phyloP scores from a whole-genome alignment of 2,797 vertebrate species.

The Neostethus bicornis region DNA sequence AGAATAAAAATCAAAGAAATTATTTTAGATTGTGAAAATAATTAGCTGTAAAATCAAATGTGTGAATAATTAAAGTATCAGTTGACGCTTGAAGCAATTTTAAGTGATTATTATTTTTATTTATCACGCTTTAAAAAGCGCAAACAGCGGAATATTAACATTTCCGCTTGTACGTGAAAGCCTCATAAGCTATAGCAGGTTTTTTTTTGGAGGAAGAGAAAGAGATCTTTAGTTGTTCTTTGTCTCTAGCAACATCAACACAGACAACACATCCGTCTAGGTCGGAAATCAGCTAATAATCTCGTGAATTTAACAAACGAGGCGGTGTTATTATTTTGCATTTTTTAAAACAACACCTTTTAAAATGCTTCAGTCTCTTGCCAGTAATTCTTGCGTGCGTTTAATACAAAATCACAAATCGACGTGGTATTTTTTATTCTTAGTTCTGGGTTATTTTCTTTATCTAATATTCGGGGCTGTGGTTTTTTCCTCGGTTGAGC shows the following conservation, averaged over 20 bases:
- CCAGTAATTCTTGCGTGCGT: constrained; percentile 89
- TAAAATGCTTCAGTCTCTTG: constrained; percentile 89
- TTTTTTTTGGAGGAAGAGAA: constrained; percentile 31
- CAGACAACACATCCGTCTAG: background rate
- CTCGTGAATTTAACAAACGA: background rate
- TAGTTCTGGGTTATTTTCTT: constrained; percentile 89
- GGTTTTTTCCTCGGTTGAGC: constrained; percentile 93
- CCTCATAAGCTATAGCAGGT: constrained; percentile 51
- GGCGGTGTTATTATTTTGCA: background rate
- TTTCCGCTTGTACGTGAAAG: constrained; percentile 43
- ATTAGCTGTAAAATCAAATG: background rate
- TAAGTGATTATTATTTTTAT: background rate
- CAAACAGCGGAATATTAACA: accelerated
- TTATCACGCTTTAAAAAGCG: background rate
- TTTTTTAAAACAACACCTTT: background rate
- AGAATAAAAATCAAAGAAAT: too few relatives aligned
- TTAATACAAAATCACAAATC: constrained; percentile 91
- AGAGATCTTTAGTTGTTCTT: constrained; percentile 37
- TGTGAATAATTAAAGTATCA: accelerated
- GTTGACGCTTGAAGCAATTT: too few relatives aligned
- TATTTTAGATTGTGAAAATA: too few relatives aligned
- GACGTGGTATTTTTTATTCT: constrained; percentile 87
- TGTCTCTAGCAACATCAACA: constrained; percentile 35
- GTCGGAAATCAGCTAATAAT: background rate
- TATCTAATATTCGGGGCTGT: constrained; percentile 93